Percentiles rank a stretch among this genome's conserved stretches.
phyloP scores from a whole-genome alignment of 2,797 vertebrate genomes.

The Chiroxiphia lanceolata region DNA sequence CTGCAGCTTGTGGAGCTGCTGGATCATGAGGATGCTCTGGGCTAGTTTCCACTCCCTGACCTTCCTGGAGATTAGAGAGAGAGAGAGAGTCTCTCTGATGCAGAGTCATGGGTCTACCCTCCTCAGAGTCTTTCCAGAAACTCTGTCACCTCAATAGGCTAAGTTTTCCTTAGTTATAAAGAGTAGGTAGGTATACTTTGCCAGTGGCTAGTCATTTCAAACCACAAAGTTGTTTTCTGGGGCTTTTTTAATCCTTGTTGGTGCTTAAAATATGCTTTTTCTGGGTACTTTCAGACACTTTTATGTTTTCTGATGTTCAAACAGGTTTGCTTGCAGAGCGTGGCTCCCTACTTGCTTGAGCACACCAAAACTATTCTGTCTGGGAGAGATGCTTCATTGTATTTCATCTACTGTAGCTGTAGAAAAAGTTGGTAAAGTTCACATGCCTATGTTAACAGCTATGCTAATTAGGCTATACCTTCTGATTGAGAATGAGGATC shows the following conservation, averaged over 20 bases:
- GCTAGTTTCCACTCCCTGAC: not conserved
- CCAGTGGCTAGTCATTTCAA: not conserved
- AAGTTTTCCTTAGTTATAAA: not conserved
- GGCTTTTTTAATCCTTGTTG: not conserved
- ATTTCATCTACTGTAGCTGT: not conserved
- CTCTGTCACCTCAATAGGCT: not conserved
- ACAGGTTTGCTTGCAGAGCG: not conserved
- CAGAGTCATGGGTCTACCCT: not conserved
- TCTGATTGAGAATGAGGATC: not conserved
- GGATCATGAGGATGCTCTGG: not conserved
- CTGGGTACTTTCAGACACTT: not conserved
- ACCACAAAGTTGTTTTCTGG: not conserved
- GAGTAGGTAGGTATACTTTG: not conserved
- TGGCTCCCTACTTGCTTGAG: not conserved
- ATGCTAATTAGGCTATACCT: not conserved
- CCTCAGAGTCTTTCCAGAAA: not conserved
- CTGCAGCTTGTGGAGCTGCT: rapidly evolving
- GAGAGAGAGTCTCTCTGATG: not conserved
- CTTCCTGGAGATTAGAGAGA: not conserved
- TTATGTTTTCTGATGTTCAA: not conserved
- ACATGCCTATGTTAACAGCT: not conserved
- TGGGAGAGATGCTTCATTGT: not conserved
- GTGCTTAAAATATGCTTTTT: not conserved
- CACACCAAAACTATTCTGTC: not conserved
- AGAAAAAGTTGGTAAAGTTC: not conserved